Percentiles rank a stretch among this genome's conserved stretches.
Evolutionary conservation across 2,888 invertebrate species (phyloP).

Genomic region (Tetheella fluctuosa): DNA sequence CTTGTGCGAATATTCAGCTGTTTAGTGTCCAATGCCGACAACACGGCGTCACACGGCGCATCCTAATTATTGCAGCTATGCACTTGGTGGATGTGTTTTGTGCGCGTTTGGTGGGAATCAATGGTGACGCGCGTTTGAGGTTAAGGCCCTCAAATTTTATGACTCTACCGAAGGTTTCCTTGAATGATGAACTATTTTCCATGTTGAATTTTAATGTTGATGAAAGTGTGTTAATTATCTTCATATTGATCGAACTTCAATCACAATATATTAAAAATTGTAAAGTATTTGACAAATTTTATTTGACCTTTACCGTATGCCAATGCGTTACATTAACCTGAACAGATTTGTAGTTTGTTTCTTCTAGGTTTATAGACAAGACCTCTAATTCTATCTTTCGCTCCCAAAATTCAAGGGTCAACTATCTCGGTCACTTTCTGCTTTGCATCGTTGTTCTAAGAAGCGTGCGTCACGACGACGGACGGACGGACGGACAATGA

Average conservation of each 20-base stretch:
- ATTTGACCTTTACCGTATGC: too few relatives aligned
- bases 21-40: slow-evolving; percentile 73
- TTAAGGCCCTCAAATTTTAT: slow-evolving; percentile 46
- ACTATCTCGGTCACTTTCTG: slow-evolving; percentile 75
- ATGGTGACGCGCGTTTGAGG: slow-evolving; percentile 44
- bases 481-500: slow-evolving; percentile 81
- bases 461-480: slow-evolving; percentile 78
- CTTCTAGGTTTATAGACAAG: slow-evolving; percentile 21
- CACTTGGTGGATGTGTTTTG: slow-evolving; percentile 52
- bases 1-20: slow-evolving; percentile 79
- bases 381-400: slow-evolving; percentile 41
- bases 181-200: neutral
- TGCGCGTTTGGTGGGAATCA: slow-evolving; percentile 66
- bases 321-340: too few relatives aligned
- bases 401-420: slow-evolving; percentile 68
- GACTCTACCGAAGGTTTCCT: slow-evolving; percentile 25
- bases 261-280: too few relatives aligned
- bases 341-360: too few relatives aligned
- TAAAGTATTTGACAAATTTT: too few relatives aligned
- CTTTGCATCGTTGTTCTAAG: slow-evolving; percentile 67
- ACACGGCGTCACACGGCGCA: slow-evolving; percentile 63
- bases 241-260: neutral
- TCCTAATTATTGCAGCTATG: slow-evolving; percentile 76
- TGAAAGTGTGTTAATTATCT: neutral
- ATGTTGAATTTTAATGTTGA: neutral